Evolutionary conservation across 2,888 invertebrate species (phyloP).

Genomic region (Phanerotoma sp.): DNA sequence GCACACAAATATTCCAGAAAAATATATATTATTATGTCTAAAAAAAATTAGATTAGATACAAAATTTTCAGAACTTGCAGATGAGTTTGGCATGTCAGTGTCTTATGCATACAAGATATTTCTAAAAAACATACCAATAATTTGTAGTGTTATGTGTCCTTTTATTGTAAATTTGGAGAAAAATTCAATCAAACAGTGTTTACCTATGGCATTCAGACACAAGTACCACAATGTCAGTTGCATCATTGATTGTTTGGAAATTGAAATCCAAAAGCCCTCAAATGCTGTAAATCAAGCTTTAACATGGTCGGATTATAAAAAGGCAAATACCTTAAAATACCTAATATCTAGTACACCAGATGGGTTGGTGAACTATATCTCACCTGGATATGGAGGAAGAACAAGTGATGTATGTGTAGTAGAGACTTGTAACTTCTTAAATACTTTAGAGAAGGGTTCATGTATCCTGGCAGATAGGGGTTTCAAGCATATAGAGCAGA

Average conservation of each 20-base stretch:
- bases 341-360: conserved; percentile 37
- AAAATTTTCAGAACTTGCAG: not conserved
- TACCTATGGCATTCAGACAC: not conserved
- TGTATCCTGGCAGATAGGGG: too few relatives aligned
- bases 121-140: not conserved
- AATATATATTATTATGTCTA: not conserved
- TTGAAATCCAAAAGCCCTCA: conserved; percentile 35
- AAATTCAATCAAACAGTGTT: not conserved
- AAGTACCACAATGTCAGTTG: not conserved
- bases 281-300: conserved; percentile 23
- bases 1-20: not conserved
- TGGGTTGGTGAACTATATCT: conserved; percentile 39
- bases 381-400: conserved; percentile 32
- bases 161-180: not conserved
- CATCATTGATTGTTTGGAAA: conserved; percentile 15
- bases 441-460: too few relatives aligned
- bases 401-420: conserved; percentile 27
- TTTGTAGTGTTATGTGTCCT: not conserved
- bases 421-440: too few relatives aligned
- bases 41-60: conserved; percentile 6
- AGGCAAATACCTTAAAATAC: conserved; percentile 46
- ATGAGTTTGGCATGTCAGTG: conserved; percentile 4
- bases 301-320: conserved; percentile 40
- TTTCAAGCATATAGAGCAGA: too few relatives aligned
- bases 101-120: not conserved